Evolutionary conservation across 1,140 invertebrate species (phyloP), one percentile per base, ranked within the genome.

Genomic region (Hesperophylax magnus): DNA sequence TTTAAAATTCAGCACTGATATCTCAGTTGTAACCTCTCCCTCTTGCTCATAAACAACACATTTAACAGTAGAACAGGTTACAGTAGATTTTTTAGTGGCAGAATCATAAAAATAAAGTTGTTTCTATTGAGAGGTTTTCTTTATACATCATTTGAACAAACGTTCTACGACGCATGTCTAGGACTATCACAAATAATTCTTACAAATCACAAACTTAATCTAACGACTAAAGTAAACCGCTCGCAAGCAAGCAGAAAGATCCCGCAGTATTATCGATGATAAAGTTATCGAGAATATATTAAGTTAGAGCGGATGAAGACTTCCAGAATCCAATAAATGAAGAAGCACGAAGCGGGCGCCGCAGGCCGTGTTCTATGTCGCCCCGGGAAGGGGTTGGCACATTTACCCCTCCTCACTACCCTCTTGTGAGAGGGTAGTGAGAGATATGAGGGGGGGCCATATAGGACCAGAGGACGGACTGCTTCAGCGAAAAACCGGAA

Each of bases 311-410:
- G 61, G 24, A 34, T 24, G 61, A 65, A 65, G 8, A 17, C 61
- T 65, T 65, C 17, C 27, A 27, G 24, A 24, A 27, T 65, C 24
- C 20, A 65, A 65, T 65, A 65, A 65, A 65, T 20, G 61, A 65
- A 8, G 61, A 27, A 24, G 60, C 22, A 27, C 22, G 60, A 4
- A 24, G 22, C n/a, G 22, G 22, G 24, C 1, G 20, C 20, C 61
- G 61, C 27, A 24, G 61, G 61, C 56, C n/a, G n/a, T 60, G n/a
- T 60, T 18, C 56, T 9, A 60, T 60, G 20, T 60, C 14, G 22
- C 18, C 15, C 60, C 22, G 27, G 61, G 61, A 27, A 14, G 17
- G 61, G 8, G 27, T 27, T 27, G 61, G 20, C 27, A 24, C 22
- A 27, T 65, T 65, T 24, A 65, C 20, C 3, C 22, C 17, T 31